Percentiles rank a stretch among this genome's conserved stretches.
Conservation (phyloP, 2,797 vertebrate species). For the Leptoclinus maculatus region DNA sequence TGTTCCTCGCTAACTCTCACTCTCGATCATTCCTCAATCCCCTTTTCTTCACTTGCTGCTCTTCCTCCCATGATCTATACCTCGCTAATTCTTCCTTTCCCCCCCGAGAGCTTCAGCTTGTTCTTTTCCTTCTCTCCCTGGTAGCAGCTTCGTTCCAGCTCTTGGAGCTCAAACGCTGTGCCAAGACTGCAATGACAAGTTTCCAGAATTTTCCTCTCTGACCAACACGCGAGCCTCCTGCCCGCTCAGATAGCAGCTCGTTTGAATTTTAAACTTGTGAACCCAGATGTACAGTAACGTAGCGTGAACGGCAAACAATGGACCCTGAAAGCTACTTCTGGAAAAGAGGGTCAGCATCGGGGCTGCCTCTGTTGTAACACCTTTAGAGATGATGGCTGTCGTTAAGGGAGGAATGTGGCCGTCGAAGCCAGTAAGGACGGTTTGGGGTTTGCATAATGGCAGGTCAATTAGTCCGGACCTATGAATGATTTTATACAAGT, state of each 20-base stretch:
- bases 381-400: constrained; percentile 49
- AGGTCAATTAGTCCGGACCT: constrained; percentile 59
- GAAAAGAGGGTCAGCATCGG: constrained; percentile 39
- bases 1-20: constrained; percentile 46
- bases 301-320: constrained; percentile 58
- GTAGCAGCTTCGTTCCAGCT: constrained; percentile 45
- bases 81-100: constrained; percentile 64
- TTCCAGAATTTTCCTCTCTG: constrained; percentile 53
- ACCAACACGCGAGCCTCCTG: constrained; percentile 30
- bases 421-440: constrained; percentile 52
- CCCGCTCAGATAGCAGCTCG: constrained; percentile 57
- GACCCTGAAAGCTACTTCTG: constrained; percentile 66
- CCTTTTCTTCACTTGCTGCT: constrained; percentile 4
- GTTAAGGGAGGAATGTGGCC: constrained; percentile 60
- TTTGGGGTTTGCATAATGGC: constrained; percentile 71
- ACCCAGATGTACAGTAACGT: constrained; percentile 43
- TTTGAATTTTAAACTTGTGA: constrained; percentile 73
- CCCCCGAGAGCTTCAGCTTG: constrained; percentile 30
- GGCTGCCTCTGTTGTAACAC: constrained; percentile 47
- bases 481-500: constrained; percentile 58
- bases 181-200: constrained; percentile 67
- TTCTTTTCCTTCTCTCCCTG: constrained; percentile 27
- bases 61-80: constrained; percentile 43
- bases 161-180: constrained; percentile 32
- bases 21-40: constrained; percentile 65